Conservation (phyloP, 2,113 vertebrate species). For the Prietella phreatophila region DNA sequence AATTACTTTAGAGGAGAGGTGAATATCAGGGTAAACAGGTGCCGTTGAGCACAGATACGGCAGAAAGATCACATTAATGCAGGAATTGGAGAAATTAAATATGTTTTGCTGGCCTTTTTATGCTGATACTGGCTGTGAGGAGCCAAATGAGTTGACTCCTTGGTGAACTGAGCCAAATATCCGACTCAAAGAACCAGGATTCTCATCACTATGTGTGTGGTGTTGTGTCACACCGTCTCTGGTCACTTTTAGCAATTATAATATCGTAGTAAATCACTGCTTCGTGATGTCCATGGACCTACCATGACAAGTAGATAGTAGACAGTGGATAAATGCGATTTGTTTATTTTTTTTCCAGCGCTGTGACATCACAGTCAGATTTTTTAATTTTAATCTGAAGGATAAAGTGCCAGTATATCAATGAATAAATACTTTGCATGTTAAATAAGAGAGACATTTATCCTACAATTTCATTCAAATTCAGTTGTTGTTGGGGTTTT, state of each 20-base stretch:
- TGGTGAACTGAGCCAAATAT: neutral
- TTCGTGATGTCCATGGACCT: neutral
- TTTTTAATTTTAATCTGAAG: neutral
- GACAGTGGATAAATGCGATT: neutral
- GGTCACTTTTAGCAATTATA: neutral
- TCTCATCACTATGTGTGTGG: neutral
- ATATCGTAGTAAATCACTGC: neutral
- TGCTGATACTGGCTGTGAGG: neutral
- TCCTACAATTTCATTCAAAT: neutral
- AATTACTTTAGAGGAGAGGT: neutral
- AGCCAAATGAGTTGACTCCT: neutral
- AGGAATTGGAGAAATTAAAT: no score
- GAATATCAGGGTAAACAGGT: no score
- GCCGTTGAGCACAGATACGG: no score
- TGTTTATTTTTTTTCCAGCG: no score
- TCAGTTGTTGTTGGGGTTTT: neutral
- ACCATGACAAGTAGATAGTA: neutral
- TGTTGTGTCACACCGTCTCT: neutral
- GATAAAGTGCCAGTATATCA: neutral
- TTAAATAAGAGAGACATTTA: neutral
- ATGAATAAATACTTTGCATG: neutral
- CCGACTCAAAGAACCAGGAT: neutral
- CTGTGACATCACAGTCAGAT: neutral
- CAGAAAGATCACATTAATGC: no score
- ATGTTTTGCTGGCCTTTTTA: no score